Evolutionary conservation across 2,888 invertebrate species (phyloP), one percentile per base, ranked within the genome.

Genomic region (Sphaerophoria rueppellii): DNA sequence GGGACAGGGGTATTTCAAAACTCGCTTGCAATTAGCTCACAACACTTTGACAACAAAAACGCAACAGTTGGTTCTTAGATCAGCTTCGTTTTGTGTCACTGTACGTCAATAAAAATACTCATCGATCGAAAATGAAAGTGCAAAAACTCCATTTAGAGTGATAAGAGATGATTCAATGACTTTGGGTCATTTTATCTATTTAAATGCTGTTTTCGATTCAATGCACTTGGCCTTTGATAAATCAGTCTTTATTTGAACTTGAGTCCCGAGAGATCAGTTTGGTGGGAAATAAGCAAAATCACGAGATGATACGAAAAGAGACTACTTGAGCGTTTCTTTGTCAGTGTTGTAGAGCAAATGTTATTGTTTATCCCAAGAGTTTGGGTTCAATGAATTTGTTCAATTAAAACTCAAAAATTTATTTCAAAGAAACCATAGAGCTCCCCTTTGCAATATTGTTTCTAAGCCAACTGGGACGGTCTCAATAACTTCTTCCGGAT

Each of bases 111-210:
- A 2, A 37, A 11, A 52, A 54, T 5, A 67, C 16, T 11, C 11
- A 50, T 65, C 48, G 24, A 69, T 70, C 11, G 70, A 81, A 81
- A 81, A 55, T 52, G 52, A 81, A 75, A 81, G 76, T 81, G 69
- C 76, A 76, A 72, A 35, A 43, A 60, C 65, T 35, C 40, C 75
- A 76, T 81, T 48, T 37, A 7, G 9, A 46, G 11, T 6, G 76
- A 81, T 81, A 76, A 76, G 14, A 58, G 52, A 9, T 24, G 24
- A 24, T 43, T 24, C 52, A 50, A 16, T 24, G 52, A 24, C 52
- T 9, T 43, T 40, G 40, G 11, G 40, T 57, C 3, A 43, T 16
- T 40, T 65, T 57, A 48, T 65, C 24, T 16, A 37, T n/a, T 35
- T 4, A 5, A 40, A 11, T 34, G 46, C 54, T 48, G 6, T 12